Percentiles rank a stretch among this genome's conserved stretches.
phyloP scores from a whole-genome alignment of 2,888 invertebrate genomes.

The Lissocephala sabroskyi region DNA sequence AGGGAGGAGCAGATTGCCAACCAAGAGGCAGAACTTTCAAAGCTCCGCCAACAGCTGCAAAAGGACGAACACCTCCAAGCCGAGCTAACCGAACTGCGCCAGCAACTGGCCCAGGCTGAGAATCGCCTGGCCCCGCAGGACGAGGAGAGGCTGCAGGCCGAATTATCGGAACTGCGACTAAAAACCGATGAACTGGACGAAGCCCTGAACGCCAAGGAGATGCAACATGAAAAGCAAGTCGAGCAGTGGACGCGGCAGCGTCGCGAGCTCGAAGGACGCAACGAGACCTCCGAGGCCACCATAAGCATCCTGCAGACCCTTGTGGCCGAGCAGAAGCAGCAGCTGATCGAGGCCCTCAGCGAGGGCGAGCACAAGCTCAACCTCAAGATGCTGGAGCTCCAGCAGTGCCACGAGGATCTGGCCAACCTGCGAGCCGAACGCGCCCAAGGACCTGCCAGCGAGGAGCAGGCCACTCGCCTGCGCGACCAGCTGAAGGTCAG shows the following conservation, averaged over 20 bases:
- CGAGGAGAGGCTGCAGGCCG: slow-evolving; percentile 45
- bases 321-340: slow-evolving; percentile 71
- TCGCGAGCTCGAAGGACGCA: slow-evolving; percentile 50
- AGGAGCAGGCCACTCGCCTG: slow-evolving; percentile 50
- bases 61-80: no score
- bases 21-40: slow-evolving; percentile 69
- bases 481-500: slow-evolving; percentile 66
- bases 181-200: slow-evolving; percentile 46
- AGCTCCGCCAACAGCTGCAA: no score
- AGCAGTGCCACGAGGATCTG: slow-evolving; percentile 68
- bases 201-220: slow-evolving; percentile 56
- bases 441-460: slow-evolving; percentile 17
- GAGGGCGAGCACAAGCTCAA: slow-evolving; percentile 65
- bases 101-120: no score
- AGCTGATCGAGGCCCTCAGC: slow-evolving; percentile 69
- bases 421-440: slow-evolving; percentile 72
- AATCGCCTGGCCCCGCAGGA: no score
- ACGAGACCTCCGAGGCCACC: slow-evolving; percentile 62
- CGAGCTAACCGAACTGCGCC: no score
- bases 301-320: slow-evolving; percentile 67
- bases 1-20: slow-evolving; percentile 73
- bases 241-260: slow-evolving; percentile 57
- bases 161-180: no score
- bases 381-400: slow-evolving; percentile 48
- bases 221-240: slow-evolving; percentile 63